phyloP scores from a whole-genome alignment of 2,888 invertebrate species.

The Xanthorhoe spadicearia region DNA sequence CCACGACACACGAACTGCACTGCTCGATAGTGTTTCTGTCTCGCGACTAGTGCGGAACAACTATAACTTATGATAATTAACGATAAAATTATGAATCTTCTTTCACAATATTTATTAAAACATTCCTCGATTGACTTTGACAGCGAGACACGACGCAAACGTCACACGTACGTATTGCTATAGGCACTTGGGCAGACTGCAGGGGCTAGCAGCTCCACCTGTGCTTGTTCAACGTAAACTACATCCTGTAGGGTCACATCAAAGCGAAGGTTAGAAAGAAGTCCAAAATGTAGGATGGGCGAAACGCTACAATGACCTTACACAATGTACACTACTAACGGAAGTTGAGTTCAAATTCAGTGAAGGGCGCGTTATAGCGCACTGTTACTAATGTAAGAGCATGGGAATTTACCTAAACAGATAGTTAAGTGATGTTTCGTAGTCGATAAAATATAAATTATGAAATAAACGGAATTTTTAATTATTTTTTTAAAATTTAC shows the following conservation, averaged over 20 bases:
- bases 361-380: slow-evolving; percentile 56
- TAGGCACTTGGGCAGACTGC: slow-evolving; percentile 60
- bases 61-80: slow-evolving; percentile 50
- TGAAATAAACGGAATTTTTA: too few relatives aligned
- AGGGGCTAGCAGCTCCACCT: slow-evolving; percentile 76
- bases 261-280: slow-evolving; percentile 63
- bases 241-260: slow-evolving; percentile 67
- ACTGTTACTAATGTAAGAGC: slow-evolving; percentile 47
- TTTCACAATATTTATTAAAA: slow-evolving; percentile 56
- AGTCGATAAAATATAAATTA: not conserved
- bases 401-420: slow-evolving; percentile 49
- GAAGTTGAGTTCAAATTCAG: slow-evolving; percentile 64
- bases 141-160: slow-evolving; percentile 70
- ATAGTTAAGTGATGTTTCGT: slow-evolving; percentile 16
- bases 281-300: slow-evolving; percentile 71
- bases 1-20: slow-evolving; percentile 62
- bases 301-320: slow-evolving; percentile 71
- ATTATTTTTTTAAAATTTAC: too few relatives aligned
- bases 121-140: slow-evolving; percentile 70
- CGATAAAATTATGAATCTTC: slow-evolving; percentile 56
- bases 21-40: slow-evolving; percentile 55
- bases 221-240: slow-evolving; percentile 60
- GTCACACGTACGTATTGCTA: slow-evolving; percentile 65
- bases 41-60: slow-evolving; percentile 46
- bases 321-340: slow-evolving; percentile 69